Conservation (phyloP, 2,797 vertebrate genomes). For the Acridotheres tristis region DNA sequence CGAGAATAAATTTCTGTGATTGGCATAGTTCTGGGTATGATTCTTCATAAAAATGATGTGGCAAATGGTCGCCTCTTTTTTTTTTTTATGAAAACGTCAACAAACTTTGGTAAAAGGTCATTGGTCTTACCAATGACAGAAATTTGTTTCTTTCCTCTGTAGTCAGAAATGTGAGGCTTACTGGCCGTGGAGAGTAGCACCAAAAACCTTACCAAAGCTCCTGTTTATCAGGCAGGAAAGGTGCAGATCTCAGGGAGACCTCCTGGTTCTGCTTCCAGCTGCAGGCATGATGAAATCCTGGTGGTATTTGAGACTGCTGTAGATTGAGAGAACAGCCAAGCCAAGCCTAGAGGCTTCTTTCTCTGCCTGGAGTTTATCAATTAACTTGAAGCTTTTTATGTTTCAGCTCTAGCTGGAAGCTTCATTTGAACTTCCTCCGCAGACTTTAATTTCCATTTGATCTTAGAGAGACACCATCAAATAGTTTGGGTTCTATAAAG, state of each 20-base stretch:
- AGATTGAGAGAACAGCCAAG: conserved; percentile 48
- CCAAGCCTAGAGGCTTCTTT: conserved; percentile 64
- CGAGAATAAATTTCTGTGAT: neutral
- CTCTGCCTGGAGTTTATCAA: conserved; percentile 67
- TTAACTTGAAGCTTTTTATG: conserved; percentile 64
- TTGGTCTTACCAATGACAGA: neutral
- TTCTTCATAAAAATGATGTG: neutral
- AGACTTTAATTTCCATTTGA: conserved; percentile 68
- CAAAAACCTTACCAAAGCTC: neutral
- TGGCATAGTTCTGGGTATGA: neutral
- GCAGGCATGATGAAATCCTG: neutral
- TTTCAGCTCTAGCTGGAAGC: conserved; percentile 61
- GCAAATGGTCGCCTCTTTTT: neutral
- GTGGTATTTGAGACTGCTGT: neutral
- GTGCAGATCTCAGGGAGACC: neutral
- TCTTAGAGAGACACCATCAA: conserved; percentile 64
- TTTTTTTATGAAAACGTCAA: neutral
- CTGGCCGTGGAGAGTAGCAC: neutral
- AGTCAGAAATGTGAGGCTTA: neutral
- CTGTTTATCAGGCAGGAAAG: neutral
- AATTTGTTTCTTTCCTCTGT: neutral
- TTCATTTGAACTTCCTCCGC: conserved; percentile 71
- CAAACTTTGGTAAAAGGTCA: neutral
- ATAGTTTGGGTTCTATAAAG: conserved; percentile 54
- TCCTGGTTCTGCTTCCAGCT: neutral